phyloP scores from a whole-genome alignment of 2,888 invertebrate species.

The Drosophila algonquin region DNA sequence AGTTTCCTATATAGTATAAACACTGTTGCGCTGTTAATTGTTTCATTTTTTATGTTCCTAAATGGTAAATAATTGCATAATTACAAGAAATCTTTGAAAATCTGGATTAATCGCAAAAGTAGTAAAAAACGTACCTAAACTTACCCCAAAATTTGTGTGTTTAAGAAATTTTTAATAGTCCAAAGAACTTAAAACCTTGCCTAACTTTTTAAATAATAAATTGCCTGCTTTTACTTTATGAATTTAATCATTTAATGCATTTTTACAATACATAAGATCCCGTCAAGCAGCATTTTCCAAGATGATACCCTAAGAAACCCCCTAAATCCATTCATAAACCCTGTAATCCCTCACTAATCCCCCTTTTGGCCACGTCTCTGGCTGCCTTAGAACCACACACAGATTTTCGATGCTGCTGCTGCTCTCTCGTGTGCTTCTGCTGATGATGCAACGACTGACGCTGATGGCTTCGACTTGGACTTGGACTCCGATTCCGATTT shows the following conservation, averaged over 20 bases:
- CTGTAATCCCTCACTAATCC: background rate
- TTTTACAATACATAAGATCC: background rate
- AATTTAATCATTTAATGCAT: background rate
- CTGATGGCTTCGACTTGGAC: constrained; percentile 56
- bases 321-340: background rate
- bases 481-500: too few relatives aligned
- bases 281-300: background rate
- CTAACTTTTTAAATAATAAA: accelerated
- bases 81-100: too few relatives aligned
- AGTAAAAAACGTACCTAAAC: too few relatives aligned
- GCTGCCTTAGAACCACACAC: constrained; percentile 7
- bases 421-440: constrained; percentile 48
- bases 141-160: too few relatives aligned
- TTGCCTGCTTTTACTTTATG: background rate
- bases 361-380: constrained; percentile 12
- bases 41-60: too few relatives aligned
- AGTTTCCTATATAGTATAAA: too few relatives aligned
- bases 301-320: background rate
- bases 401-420: constrained; percentile 16
- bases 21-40: too few relatives aligned
- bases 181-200: background rate
- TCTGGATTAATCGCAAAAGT: too few relatives aligned
- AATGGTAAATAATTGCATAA: too few relatives aligned
- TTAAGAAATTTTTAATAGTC: too few relatives aligned
- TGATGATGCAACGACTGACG: constrained; percentile 73